Percentiles rank a stretch among this genome's conserved stretches.
Evolutionary conservation across 2,113 vertebrate species (phyloP).

Genomic region (Plotosus lineatus): DNA sequence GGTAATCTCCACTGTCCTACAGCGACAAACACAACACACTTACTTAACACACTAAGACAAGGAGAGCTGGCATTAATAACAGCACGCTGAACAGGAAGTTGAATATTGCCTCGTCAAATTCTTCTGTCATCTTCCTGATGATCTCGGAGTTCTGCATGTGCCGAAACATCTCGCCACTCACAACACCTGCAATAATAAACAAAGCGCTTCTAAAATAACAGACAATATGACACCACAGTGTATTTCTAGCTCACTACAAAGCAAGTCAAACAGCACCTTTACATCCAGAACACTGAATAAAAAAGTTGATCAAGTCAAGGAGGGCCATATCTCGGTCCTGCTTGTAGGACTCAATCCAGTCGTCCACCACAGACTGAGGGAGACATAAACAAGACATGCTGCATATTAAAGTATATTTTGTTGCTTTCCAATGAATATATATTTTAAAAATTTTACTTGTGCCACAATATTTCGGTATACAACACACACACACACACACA

Average conservation of each 20-base stretch:
- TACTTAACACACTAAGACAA: neutral
- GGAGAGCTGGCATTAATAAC: neutral
- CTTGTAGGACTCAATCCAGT: slow-evolving; percentile 99
- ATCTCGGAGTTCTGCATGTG: slow-evolving; percentile 99
- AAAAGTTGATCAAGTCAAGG: slow-evolving; percentile 99
- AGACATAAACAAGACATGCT: no score
- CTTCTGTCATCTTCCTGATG: slow-evolving; percentile 99
- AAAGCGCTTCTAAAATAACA: neutral
- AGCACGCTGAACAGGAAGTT: neutral
- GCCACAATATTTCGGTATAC: no score
- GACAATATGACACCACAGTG: neutral
- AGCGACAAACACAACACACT: slow-evolving; percentile 30
- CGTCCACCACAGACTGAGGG: slow-evolving; percentile 94
- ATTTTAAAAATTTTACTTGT: no score
- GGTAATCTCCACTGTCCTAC: slow-evolving; percentile 98
- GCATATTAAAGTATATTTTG: no score
- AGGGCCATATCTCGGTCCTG: slow-evolving; percentile 95
- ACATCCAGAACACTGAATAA: slow-evolving; percentile 99
- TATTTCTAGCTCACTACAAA: no score
- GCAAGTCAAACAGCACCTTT: slow-evolving; percentile 81
- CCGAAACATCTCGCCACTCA: slow-evolving; percentile 97
- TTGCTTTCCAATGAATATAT: no score
- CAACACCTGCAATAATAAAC: slow-evolving; percentile 81
- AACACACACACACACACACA: no score
- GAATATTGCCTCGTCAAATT: slow-evolving; percentile 93